A percentile compares a stretch with the other conserved stretches of the same genome.
These are phyloP conservation scores for Macrobrachium rosenbergii DNA, from an alignment of 1,140 invertebrate genomes.

Conservation along the genomic window DNA sequence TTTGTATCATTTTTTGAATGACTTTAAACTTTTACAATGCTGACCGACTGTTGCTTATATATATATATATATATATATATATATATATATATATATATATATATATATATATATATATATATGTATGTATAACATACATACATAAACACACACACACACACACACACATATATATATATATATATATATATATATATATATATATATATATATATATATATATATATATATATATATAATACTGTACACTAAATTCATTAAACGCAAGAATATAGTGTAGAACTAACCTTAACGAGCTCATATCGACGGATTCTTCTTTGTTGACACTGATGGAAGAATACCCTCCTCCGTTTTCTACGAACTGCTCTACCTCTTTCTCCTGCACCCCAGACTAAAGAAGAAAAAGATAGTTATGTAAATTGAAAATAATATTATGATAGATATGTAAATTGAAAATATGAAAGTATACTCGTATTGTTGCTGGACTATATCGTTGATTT, in stretches of 20 bases:
- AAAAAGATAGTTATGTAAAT: too few species aligned
- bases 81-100: background rate
- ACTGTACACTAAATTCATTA: background rate
- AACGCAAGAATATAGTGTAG: too few species aligned
- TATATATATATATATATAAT: background rate
- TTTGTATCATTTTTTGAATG: background rate
- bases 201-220: conserved; percentile 9
- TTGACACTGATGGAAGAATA: background rate
- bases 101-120: conserved; percentile 10
- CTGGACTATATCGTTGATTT: too few species aligned
- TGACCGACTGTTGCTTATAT: background rate
- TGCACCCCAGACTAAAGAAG: too few species aligned
- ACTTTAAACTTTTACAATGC: background rate
- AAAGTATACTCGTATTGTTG: too few species aligned
- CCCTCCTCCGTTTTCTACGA: too few species aligned
- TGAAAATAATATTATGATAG: too few species aligned
- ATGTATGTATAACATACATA: background rate
- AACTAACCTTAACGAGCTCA: background rate
- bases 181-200: conserved; percentile 20
- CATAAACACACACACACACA: background rate
- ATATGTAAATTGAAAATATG: too few species aligned
- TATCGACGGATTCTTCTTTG: background rate
- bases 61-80: conserved; percentile 10
- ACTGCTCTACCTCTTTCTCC: too few species aligned
- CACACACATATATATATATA: background rate